Evolutionary conservation across 2,888 invertebrate species (phyloP), one percentile per base, ranked within the genome.

Genomic region (Ochropleura plecta): DNA sequence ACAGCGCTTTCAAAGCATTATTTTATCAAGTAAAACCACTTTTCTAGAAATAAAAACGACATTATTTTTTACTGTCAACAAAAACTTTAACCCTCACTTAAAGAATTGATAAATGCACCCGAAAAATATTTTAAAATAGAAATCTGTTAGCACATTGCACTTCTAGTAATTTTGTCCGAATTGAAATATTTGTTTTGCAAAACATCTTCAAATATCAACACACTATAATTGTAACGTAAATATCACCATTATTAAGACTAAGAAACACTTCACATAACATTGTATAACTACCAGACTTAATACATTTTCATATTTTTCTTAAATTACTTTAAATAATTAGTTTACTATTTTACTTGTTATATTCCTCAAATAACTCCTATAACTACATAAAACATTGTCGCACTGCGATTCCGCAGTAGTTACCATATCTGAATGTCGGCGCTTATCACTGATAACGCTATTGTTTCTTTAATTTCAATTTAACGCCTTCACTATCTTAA

Each of bases 391-490:
- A 53, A 16, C 6, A 57, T 40, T 81, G 84, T 63, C 86, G 86
- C 86, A 88, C 40, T 86, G 76, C 63, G 78, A 65, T 65, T 57
- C 71, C 53, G 77, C 80, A 83, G 77, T 74, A 55, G 70, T 73
- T 48, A 14, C 65, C 49, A 20, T 82, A 88, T 79, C 77, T 63
- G 55, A 5, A 59, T 46, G 44, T 51, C n/a, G 53, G 53, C 51
- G 63, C 60, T 88, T 89, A 88, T 88, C 87, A 69, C 16, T 72
- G 90, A 89, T 87, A 90, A 81, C 40, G 18, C 70, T 67, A 85
- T 86, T 90, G 82, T 89, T 86, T 81, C 83, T 79, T 79, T 82
- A 81, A 85, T 78, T 88, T 86, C 70, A 85, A 85, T 86, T 87
- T 67, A 83, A 81, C 66, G 77, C 57, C 64, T 48, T 20, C 60